Percentiles rank a stretch among this genome's conserved stretches.
Evolutionary conservation across 1,140 invertebrate genomes (phyloP).

Genomic region (Periplaneta americana): DNA sequence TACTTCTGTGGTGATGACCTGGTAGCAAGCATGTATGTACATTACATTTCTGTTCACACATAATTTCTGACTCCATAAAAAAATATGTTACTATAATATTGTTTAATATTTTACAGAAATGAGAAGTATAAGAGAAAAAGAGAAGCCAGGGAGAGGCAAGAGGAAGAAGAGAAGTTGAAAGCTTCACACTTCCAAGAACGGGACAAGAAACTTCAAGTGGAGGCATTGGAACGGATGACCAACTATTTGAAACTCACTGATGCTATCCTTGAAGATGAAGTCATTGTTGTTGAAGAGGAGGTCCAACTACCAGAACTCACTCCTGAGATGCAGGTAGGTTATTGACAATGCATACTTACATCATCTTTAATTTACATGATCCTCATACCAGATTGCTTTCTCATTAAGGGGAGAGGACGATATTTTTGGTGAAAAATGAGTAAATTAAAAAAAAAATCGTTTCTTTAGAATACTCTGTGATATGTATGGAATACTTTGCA

Average conservation of each 20-base stretch:
- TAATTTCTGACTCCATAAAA: too few species aligned
- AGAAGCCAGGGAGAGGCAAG: neutral
- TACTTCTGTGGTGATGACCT: neutral
- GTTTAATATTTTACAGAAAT: neutral
- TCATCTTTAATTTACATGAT: too few species aligned
- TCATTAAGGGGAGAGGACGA: too few species aligned
- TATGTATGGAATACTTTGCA: too few species aligned
- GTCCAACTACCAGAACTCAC: slow-evolving; percentile 31
- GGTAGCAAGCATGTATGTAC: neutral
- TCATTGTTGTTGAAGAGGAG: slow-evolving; percentile 29
- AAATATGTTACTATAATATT: neutral
- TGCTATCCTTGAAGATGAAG: neutral
- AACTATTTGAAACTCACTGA: neutral
- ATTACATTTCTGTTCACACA: too few species aligned
- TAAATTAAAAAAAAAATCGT: too few species aligned
- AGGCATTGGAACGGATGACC: neutral
- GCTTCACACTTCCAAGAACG: neutral
- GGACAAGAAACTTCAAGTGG: neutral
- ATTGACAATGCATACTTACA: too few species aligned
- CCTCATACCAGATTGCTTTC: too few species aligned
- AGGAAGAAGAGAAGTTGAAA: slow-evolving; percentile 1
- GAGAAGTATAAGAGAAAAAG: neutral
- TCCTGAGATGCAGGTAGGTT: slow-evolving; percentile 27
- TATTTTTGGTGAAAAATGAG: too few species aligned
- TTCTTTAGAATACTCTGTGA: too few species aligned